These are phyloP conservation scores for Acanthosoma haemorrhoidale DNA, from an alignment of 2,888 invertebrate species.

Conservation along the genomic window DNA sequence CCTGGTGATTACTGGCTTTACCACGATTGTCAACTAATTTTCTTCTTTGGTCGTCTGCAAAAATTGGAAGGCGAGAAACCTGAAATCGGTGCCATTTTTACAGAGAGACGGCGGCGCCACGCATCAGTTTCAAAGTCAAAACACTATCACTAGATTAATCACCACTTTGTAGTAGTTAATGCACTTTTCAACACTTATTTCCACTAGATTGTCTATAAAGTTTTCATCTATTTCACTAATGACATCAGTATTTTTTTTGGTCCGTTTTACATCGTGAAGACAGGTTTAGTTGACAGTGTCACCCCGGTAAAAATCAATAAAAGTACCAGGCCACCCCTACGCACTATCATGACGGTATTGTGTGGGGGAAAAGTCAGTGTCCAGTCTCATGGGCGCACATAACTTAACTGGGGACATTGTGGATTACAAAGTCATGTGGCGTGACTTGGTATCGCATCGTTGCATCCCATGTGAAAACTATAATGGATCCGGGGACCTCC, in stretches of 20 bases:
- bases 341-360: slow-evolving; percentile 26
- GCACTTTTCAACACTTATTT: slow-evolving; percentile 2
- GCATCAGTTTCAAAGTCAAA: slow-evolving; percentile 30
- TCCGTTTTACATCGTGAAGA: slow-evolving; percentile 51
- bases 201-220: neutral
- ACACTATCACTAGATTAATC: slow-evolving; percentile 21
- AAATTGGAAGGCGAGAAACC: slow-evolving; percentile 51
- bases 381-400: slow-evolving; percentile 8
- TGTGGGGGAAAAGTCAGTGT: slow-evolving; percentile 19
- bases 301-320: slow-evolving; percentile 61
- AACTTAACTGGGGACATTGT: slow-evolving; percentile 25
- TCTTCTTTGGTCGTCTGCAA: slow-evolving; percentile 53
- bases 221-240: neutral
- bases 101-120: slow-evolving; percentile 40
- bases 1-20: slow-evolving; percentile 28
- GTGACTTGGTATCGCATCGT: slow-evolving; percentile 31
- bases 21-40: slow-evolving; percentile 52
- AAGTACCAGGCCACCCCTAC: slow-evolving; percentile 40
- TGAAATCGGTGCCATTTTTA: slow-evolving; percentile 53
- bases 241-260: slow-evolving; percentile 45
- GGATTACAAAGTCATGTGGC: slow-evolving; percentile 26
- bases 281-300: slow-evolving; percentile 58
- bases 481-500: slow-evolving; percentile 17
- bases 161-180: neutral
- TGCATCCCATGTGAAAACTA: slow-evolving; percentile 29